Base-by-base conservation (phyloP, 2,888 invertebrate genomes). In the Thereva unica region DNA sequence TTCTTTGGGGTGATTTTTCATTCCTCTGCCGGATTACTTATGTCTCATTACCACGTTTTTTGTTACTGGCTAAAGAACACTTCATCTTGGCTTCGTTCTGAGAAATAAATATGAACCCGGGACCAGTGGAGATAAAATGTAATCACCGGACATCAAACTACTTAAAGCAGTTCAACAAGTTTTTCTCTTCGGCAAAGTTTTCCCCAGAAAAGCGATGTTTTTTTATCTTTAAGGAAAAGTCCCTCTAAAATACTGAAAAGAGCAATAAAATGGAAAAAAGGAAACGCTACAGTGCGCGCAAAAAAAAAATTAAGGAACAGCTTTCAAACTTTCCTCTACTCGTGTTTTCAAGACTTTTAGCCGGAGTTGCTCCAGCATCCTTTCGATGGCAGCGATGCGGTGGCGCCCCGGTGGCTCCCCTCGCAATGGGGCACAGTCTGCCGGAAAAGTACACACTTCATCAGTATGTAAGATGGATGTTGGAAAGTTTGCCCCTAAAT, bases 81-180 rank as follows among this genome's bases (percentile, higher is more conserved):
- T 61, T 49, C 57, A 10, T 38, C 38, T 59, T 59, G 37, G 10
- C 57, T 12, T 61, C 6, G 7, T 9, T 34, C 10, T 23, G 34
- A n/a, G 41, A 61, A 50, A 61, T 61, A 50, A 61, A 61, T 61
- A 50, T 37, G 34, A 50, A 50, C 23, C 61, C 61, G 61, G 40
- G 50, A 50, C 50, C 50, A 50, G 40, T 50, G 41, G 61, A 61
- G 61, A 61, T 61, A 61, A 61, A 61, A 61, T 61, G 49, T 61
- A 61, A 61, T 61, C 61, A 61, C 61, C 61, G 61, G 61, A 61
- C 61, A 61, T 61, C 61, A 61, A 61, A 61, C 61, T 61, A 61
- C 61, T 61, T 61, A 61, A 61, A 61, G 50, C 61, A 61, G 61
- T 61, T 61, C 61, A 61, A 61, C 61, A 61, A 61, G 61, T 61